Percentiles rank a stretch among this genome's conserved stretches.
Conservation (phyloP, 2,113 vertebrate species). For the Chaenogobius annularis region DNA sequence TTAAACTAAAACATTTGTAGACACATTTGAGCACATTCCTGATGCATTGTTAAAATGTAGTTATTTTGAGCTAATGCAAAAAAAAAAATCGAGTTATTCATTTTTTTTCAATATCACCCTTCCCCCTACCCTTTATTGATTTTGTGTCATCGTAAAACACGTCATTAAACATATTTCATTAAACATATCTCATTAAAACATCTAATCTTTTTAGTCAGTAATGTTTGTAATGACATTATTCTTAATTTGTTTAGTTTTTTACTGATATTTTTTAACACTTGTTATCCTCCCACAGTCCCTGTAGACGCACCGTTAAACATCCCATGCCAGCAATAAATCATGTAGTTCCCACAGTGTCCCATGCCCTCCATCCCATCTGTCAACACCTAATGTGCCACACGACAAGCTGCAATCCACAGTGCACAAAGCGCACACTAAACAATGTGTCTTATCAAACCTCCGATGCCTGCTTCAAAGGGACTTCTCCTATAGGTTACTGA, state of each 20-base stretch:
- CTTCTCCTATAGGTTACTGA: slow-evolving; percentile 21
- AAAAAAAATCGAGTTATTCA: too few species aligned
- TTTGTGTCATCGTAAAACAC: not conserved
- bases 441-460: slow-evolving; percentile 48
- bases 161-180: too few species aligned
- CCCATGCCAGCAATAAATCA: slow-evolving; percentile 71
- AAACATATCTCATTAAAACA: too few species aligned
- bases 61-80: too few species aligned
- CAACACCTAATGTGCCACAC: slow-evolving; percentile 67
- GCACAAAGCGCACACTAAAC: slow-evolving; percentile 54
- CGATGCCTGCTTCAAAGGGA: slow-evolving; percentile 44
- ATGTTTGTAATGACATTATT: not conserved
- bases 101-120: too few species aligned
- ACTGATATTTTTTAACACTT: slow-evolving; percentile 28
- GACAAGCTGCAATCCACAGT: slow-evolving; percentile 65
- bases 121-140: too few species aligned
- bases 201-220: too few species aligned
- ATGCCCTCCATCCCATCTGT: slow-evolving; percentile 72
- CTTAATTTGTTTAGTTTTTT: not conserved
- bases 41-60: too few species aligned
- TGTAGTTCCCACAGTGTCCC: slow-evolving; percentile 55
- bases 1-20: too few species aligned
- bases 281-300: slow-evolving; percentile 47
- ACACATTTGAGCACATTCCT: too few species aligned
- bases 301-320: slow-evolving; percentile 62